These are phyloP conservation scores for Monopterus albus DNA, from an alignment of 2,113 vertebrate species.

Conservation along the genomic window DNA sequence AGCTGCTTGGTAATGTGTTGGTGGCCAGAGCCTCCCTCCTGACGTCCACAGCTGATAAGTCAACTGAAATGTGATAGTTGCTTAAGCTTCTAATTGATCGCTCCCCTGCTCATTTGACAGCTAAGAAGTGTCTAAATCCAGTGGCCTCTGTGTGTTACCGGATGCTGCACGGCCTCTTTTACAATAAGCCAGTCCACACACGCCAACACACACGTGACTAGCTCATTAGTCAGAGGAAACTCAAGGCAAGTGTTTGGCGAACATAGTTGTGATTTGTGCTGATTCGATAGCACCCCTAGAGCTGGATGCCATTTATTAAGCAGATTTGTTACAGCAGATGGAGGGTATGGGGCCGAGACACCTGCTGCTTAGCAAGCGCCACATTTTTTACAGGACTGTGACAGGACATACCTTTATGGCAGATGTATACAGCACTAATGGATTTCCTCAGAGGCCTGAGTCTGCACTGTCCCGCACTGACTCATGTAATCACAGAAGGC, in stretches of 20 bases:
- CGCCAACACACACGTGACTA: slow-evolving; percentile 33
- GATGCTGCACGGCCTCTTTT: slow-evolving; percentile 22
- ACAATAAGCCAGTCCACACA: slow-evolving; percentile 7
- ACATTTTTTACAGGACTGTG: slow-evolving; percentile 23
- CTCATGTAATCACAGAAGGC: background rate
- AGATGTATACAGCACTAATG: background rate
- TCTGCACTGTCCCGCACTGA: background rate
- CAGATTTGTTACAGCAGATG: slow-evolving; percentile 71
- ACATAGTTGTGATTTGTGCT: slow-evolving; percentile 64
- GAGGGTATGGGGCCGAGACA: slow-evolving; percentile 34
- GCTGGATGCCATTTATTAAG: slow-evolving; percentile 64
- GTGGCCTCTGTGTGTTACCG: slow-evolving; percentile 1
- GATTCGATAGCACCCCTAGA: slow-evolving; percentile 64
- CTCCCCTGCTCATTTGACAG: slow-evolving; percentile 39
- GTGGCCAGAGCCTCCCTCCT: background rate
- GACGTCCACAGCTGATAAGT: background rate
- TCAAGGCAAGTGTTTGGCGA: slow-evolving; percentile 47
- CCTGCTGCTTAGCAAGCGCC: slow-evolving; percentile 51
- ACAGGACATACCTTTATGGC: slow-evolving; percentile 33
- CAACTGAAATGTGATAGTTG: slow-evolving; percentile 25
- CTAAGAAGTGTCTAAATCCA: slow-evolving; percentile 34
- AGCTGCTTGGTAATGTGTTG: background rate
- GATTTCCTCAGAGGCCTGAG: background rate
- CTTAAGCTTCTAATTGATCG: slow-evolving; percentile 34
- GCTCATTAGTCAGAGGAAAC: slow-evolving; percentile 68